Conservation (phyloP, 1,140 invertebrate genomes). For the Apis cerana region DNA sequence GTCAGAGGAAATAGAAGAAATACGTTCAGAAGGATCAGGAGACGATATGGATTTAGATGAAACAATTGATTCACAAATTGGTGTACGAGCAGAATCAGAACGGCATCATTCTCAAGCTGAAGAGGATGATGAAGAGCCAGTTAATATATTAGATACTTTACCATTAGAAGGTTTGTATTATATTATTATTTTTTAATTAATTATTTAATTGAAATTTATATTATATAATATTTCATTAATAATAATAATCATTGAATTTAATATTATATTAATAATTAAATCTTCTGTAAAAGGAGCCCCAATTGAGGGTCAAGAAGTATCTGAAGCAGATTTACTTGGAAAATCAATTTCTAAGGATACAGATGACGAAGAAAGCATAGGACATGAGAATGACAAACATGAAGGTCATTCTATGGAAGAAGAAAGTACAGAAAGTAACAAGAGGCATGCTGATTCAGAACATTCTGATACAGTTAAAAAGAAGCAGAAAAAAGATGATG, state of each 20-base stretch:
- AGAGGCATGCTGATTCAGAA: slow-evolving; percentile 70
- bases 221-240: background rate
- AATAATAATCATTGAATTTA: slow-evolving; percentile 14
- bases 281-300: slow-evolving; percentile 70
- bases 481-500: slow-evolving; percentile 76
- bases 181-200: slow-evolving; percentile 7
- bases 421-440: slow-evolving; percentile 69
- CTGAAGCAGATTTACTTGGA: slow-evolving; percentile 76
- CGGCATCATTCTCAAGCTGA: slow-evolving; percentile 66
- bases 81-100: slow-evolving; percentile 75
- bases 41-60: slow-evolving; percentile 80
- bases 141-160: slow-evolving; percentile 78
- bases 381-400: slow-evolving; percentile 72
- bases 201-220: background rate
- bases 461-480: slow-evolving; percentile 69
- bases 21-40: slow-evolving; percentile 77
- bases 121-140: slow-evolving; percentile 73
- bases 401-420: slow-evolving; percentile 72
- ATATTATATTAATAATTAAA: no score
- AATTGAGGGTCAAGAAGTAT: slow-evolving; percentile 79
- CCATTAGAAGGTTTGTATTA: slow-evolving; percentile 76
- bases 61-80: slow-evolving; percentile 79
- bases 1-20: slow-evolving; percentile 74
- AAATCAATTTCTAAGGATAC: slow-evolving; percentile 74
- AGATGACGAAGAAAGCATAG: slow-evolving; percentile 75